phyloP scores from a whole-genome alignment of 1,140 invertebrate species.

The Drosophila nigromelanica region DNA sequence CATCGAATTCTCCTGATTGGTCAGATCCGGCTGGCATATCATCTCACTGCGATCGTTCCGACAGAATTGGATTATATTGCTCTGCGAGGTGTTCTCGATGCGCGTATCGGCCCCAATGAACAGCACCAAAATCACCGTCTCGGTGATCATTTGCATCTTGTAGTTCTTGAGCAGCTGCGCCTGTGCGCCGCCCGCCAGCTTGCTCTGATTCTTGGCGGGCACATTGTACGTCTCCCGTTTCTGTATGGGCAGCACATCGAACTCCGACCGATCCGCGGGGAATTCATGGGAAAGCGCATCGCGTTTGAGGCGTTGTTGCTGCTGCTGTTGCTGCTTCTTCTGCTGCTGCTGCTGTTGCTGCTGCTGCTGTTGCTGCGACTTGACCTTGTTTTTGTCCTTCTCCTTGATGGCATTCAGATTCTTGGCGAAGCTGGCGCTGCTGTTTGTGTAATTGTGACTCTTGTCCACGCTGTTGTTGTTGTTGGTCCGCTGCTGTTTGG shows the following conservation, averaged over 20 bases:
- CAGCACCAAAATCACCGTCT: slow-evolving; percentile 90
- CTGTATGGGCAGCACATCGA: slow-evolving; percentile 57
- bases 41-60: slow-evolving; percentile 84
- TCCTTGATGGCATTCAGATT: slow-evolving; percentile 66
- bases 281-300: slow-evolving; percentile 36
- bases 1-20: slow-evolving; percentile 88
- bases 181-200: slow-evolving; percentile 19
- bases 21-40: slow-evolving; percentile 89
- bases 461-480: slow-evolving; percentile 35
- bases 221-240: slow-evolving; percentile 58
- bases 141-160: slow-evolving; percentile 85
- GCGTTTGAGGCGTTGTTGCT: slow-evolving; percentile 45
- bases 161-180: slow-evolving; percentile 52
- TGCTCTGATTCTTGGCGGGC: slow-evolving; percentile 61
- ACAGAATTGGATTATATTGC: slow-evolving; percentile 89
- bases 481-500: slow-evolving; percentile 12
- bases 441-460: slow-evolving; percentile 32
- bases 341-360: slow-evolving; percentile 36
- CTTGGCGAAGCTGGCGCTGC: slow-evolving; percentile 41
- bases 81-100: slow-evolving; percentile 90
- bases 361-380: slow-evolving; percentile 34
- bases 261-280: slow-evolving; percentile 41
- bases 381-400: slow-evolving; percentile 52
- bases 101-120: slow-evolving; percentile 89
- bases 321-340: slow-evolving; percentile 31